Evolutionary conservation across 2,888 invertebrate species (phyloP), one percentile per base, ranked within the genome.

Genomic region (Diploptera punctata): DNA sequence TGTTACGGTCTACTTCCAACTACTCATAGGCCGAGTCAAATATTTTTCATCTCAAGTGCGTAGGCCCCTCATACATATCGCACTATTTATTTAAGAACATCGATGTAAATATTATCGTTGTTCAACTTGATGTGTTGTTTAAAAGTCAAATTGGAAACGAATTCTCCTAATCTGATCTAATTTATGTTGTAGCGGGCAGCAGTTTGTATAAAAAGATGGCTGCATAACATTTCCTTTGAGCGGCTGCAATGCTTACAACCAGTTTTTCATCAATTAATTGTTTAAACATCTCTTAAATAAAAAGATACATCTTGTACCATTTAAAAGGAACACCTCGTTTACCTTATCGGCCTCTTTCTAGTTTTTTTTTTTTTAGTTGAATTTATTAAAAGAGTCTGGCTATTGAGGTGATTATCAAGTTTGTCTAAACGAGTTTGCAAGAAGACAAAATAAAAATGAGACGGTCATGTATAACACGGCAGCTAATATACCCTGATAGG

Each of bases 211-310:
- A n/a, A n/a, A n/a, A n/a, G n/a, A n/a, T n/a, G n/a, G n/a, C n/a
- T n/a, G n/a, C n/a, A n/a, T n/a, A n/a, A n/a, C n/a, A n/a, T n/a
- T n/a, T n/a, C n/a, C n/a, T n/a, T n/a, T n/a, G n/a, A n/a, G n/a
- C n/a, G n/a, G n/a, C n/a, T n/a, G n/a, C n/a, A n/a, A n/a, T 13
- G 47, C 18, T n/a, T 29, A 31, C 26, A 47, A 65, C 47, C 29
- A 62, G 43, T 43, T 62, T 61, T 62, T 43, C 62, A 43, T 21
- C 24, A 47, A 26, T 47, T 65, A 65, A 47, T 47, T 65, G 65
- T 29, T n/a, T 47, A 65, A 65, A 29, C 57, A 29, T 13, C 3
- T 24, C 13, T 16, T 24, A 52, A 52, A 24, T 16, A 47, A 9
- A 52, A 24, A 52, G 13, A 19, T 4, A 52, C 52, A 24, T 26